Evolutionary conservation across 2,797 vertebrate species (phyloP).

Genomic region (Pagetopsis macropterus): DNA sequence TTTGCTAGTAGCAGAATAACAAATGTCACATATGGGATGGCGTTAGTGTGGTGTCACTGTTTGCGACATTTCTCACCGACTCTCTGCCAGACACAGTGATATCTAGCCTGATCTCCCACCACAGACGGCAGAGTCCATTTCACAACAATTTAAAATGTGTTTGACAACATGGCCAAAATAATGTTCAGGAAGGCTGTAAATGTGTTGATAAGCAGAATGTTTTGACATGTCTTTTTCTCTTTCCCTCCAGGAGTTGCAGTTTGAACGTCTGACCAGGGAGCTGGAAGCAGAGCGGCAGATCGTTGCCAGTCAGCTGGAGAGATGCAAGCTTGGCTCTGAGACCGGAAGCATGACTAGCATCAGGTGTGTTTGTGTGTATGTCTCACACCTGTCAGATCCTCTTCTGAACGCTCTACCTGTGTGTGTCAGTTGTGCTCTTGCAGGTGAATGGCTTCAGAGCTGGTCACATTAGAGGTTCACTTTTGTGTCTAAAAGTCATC

Average conservation of each 20-base stretch:
- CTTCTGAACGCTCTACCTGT: slow-evolving; percentile 34
- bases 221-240: slow-evolving; percentile 36
- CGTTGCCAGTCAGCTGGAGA: slow-evolving; percentile 97
- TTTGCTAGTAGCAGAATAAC: slow-evolving; percentile 13
- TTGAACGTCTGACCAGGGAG: slow-evolving; percentile 98
- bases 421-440: slow-evolving; percentile 61
- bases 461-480: slow-evolving; percentile 33
- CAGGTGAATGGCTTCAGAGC: slow-evolving; percentile 56
- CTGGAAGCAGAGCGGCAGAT: slow-evolving; percentile 98
- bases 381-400: slow-evolving; percentile 49
- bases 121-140: slow-evolving; percentile 57
- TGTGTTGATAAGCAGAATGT: slow-evolving; percentile 48
- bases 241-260: slow-evolving; percentile 93
- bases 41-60: slow-evolving; percentile 35
- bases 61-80: slow-evolving; percentile 31
- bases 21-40: slow-evolving; percentile 43
- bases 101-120: slow-evolving; percentile 47
- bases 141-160: slow-evolving; percentile 66
- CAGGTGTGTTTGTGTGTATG: slow-evolving; percentile 84
- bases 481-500: slow-evolving; percentile 41
- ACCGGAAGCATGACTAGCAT: slow-evolving; percentile 99
- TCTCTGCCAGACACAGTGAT: slow-evolving; percentile 39
- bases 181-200: slow-evolving; percentile 53
- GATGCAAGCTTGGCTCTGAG: slow-evolving; percentile 99
- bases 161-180: slow-evolving; percentile 45